Conservation (phyloP, 2,113 vertebrate species). For the Ochotona curzoniae region DNA sequence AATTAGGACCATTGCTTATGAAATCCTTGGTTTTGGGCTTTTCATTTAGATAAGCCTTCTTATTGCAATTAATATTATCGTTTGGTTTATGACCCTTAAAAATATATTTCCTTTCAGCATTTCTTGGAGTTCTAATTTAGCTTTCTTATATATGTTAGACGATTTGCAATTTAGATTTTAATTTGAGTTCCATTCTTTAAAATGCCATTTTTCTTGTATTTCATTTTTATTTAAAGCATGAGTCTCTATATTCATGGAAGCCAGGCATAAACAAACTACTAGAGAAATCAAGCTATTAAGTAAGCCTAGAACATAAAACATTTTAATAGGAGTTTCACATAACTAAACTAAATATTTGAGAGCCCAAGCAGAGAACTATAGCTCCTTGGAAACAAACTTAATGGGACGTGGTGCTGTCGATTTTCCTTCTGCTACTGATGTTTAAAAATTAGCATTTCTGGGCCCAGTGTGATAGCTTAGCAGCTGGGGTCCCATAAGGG, state of each 20-base stretch:
- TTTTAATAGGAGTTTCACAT: constrained; percentile 74
- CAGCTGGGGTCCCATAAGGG: too few relatives aligned
- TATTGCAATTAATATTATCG: constrained; percentile 76
- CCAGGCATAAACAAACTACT: constrained; percentile 68
- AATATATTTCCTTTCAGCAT: constrained; percentile 67
- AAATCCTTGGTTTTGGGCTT: constrained; percentile 70
- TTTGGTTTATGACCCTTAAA: constrained; percentile 78
- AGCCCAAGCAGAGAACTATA: constrained; percentile 53
- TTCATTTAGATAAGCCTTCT: constrained; percentile 76
- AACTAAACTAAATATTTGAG: constrained; percentile 75
- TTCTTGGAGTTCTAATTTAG: constrained; percentile 74
- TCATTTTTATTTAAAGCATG: constrained; percentile 79
- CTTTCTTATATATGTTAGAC: constrained; percentile 67
- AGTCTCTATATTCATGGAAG: constrained; percentile 60
- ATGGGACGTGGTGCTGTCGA: constrained; percentile 40
- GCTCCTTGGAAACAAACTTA: constrained; percentile 69
- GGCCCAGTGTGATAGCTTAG: too few relatives aligned
- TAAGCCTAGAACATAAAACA: constrained; percentile 69
- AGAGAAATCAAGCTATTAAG: constrained; percentile 76
- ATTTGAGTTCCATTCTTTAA: constrained; percentile 80
- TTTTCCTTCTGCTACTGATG: constrained; percentile 53
- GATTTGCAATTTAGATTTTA: constrained; percentile 83
- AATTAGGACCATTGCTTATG: constrained; percentile 61
- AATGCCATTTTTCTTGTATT: constrained; percentile 77
- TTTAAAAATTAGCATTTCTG: constrained; percentile 40